Base-by-base conservation (phyloP, 35 echinoderm and acorn worm species). In the Apostichopus californicus region DNA sequence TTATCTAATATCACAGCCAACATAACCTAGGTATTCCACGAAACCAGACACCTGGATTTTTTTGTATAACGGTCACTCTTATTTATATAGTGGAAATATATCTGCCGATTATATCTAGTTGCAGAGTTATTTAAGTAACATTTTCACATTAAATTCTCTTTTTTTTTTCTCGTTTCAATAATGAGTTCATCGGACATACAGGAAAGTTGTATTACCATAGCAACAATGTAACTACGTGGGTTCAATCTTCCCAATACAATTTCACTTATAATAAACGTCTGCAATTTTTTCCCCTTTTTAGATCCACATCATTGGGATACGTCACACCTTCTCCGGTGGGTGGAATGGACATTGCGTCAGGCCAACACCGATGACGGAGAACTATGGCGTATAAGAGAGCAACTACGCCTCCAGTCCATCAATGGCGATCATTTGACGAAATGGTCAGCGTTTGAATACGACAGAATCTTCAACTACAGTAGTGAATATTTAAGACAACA, bases 381-480 rank as follows among this genome's bases (percentile, higher is more conserved):
- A 17, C 24, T 83, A 12, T 83, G 80, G 25, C 46, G 10, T 5
- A 83, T 83, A 25, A 83, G 52, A 55, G 80, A 83, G 55, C 80
- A 83, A 56, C 80, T 83, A 8, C 80, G 24, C 5, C 52, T 83
- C 14, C 80, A 83, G 80, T 83, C 80, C 6, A 83, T 83, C 80
- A 83, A 83, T 9, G 80, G 80, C n/a, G 46, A 83, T 56, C 13
- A 83, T 56, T 56, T 83, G 53, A 83, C 55, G 25, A 83, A 83
- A 83, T 83, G 80, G 80, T 55, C 80, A 83, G 53, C 11, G 20
- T 83, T 83, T 56, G 53, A 83, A 83, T 83, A 83, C 80, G 80
- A 83, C 11, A 46, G 15, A 0, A 55, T 83, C 7, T 83, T 83
- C 25, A 83, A 83, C 25, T 83, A 83, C 80, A 83, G 80, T 18